A percentile compares a stretch with the other conserved stretches of the same genome.
Evolutionary conservation across 2,797 vertebrate species (phyloP).

Genomic region (Limnodromus scolopaceus): DNA sequence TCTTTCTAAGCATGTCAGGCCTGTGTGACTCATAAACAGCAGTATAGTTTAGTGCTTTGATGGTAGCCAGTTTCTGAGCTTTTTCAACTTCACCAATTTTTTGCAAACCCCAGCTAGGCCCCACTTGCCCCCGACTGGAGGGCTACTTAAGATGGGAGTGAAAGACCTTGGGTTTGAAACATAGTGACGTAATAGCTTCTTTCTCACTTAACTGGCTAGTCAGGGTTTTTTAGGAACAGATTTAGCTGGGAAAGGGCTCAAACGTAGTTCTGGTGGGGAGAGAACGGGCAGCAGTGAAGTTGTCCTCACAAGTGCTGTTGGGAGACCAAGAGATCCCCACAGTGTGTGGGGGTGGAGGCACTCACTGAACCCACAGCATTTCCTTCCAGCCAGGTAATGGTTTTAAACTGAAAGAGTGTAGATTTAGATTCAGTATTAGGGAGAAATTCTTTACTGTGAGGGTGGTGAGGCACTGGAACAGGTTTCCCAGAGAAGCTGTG

Average conservation of each 20-base stretch:
- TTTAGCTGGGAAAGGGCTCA: background rate
- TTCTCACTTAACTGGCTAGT: background rate
- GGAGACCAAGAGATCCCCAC: background rate
- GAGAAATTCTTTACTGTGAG: background rate
- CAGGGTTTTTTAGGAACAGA: background rate
- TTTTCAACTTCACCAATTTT: background rate
- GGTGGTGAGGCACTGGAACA: background rate
- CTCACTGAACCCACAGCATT: background rate
- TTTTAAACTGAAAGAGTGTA: background rate
- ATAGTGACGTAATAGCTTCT: background rate
- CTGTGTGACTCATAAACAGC: background rate
- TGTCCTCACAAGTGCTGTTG: background rate
- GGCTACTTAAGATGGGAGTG: background rate
- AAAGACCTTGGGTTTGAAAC: background rate
- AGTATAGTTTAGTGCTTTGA: background rate
- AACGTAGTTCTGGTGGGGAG: background rate
- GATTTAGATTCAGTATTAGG: background rate
- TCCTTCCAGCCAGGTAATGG: background rate
- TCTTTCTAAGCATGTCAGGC: background rate
- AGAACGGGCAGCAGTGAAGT: accelerated
- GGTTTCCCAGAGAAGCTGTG: background rate
- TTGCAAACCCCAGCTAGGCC: background rate
- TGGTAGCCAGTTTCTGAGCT: background rate
- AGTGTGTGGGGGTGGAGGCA: accelerated
- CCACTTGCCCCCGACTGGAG: background rate